These are phyloP conservation scores for Camptogramma bilineatum DNA, from an alignment of 2,888 invertebrate species.

Conservation along the genomic window DNA sequence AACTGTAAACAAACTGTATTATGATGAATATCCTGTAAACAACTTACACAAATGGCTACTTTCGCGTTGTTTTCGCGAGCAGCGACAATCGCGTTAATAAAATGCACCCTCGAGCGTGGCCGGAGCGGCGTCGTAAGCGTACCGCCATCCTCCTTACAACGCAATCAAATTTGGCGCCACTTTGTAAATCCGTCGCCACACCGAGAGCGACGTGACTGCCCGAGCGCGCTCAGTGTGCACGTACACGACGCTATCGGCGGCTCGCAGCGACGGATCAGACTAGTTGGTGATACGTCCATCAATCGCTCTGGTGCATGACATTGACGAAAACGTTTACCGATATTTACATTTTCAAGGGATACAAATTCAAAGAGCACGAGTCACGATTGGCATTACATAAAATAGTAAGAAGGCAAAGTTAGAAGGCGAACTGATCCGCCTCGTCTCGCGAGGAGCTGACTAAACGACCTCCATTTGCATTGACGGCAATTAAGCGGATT, in stretches of 20 bases:
- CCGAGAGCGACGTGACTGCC: neutral
- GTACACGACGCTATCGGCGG: neutral
- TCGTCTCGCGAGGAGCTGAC: conserved; percentile 2
- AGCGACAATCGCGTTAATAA: conserved; percentile 28
- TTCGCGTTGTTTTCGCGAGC: neutral
- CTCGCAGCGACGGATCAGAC: conserved; percentile 2
- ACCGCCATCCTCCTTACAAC: conserved; percentile 35
- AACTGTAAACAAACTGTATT: neutral
- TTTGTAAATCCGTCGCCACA: conserved; percentile 1
- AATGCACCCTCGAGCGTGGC: conserved; percentile 33
- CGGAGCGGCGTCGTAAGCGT: conserved; percentile 35
- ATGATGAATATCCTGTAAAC: neutral
- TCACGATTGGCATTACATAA: neutral
- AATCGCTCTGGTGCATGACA: neutral
- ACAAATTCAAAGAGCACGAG: neutral
- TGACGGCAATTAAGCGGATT: conserved; percentile 42
- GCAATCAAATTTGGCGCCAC: conserved; percentile 26
- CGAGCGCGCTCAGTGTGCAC: neutral
- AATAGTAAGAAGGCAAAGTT: neutral
- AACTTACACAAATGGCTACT: neutral
- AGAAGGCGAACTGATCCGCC: neutral
- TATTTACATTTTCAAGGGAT: neutral
- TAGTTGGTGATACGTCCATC: neutral
- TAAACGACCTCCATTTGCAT: conserved; percentile 31
- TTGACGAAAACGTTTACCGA: neutral